Evolutionary conservation across 2,888 invertebrate species (phyloP), one percentile per base, ranked within the genome.

Genomic region (Cataglyphis rosenhaueri): DNA sequence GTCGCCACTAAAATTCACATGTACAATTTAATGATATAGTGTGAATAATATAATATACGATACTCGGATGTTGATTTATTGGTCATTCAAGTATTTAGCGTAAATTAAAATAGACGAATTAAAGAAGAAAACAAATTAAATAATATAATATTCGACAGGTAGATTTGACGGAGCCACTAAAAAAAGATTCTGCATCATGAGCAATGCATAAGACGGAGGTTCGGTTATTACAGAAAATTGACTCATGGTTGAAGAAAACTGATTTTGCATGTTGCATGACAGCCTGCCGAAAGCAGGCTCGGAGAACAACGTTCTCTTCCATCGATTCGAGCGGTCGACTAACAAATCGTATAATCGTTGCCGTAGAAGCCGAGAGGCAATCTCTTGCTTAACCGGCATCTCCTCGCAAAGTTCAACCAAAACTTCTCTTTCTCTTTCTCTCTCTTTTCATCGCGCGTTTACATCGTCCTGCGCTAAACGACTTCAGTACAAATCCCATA

Each of bases 311-410:
- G 84, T 89, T 87, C 90, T 90, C 89, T 89, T 86, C 91, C 88
- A 87, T 88, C 88, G 88, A 90, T 88, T 88, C 83, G 73, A 75
- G 83, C 70, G 86, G 81, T 85, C 82, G 75, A 82, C 89, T 90
- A 92, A 92, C 92, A 91, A 91, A 21, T 91, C 90, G 90, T 87
- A 90, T 93, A 92, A 93, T 93, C 90, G 88, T 87, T 88, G 82
- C 86, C 83, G 74, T 85, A 87, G 86, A 85, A 82, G 62, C 82
- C 61, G 76, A 76, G 62, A 25, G 76, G 85, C 59, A 75, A 79
- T 74, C 71, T 86, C 79, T 79, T 71, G 74, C 61, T 35, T 25
- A 82, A 84, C 85, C 71, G 81, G 55, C 38, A 55, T 32, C 76
- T 75, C 29, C n/a, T 38, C 41, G 84, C 73, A 79, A 82, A 85